Evolutionary conservation across 1,140 invertebrate species (phyloP), one percentile per base, ranked within the genome.

Genomic region (Pollicipes pollicipes): DNA sequence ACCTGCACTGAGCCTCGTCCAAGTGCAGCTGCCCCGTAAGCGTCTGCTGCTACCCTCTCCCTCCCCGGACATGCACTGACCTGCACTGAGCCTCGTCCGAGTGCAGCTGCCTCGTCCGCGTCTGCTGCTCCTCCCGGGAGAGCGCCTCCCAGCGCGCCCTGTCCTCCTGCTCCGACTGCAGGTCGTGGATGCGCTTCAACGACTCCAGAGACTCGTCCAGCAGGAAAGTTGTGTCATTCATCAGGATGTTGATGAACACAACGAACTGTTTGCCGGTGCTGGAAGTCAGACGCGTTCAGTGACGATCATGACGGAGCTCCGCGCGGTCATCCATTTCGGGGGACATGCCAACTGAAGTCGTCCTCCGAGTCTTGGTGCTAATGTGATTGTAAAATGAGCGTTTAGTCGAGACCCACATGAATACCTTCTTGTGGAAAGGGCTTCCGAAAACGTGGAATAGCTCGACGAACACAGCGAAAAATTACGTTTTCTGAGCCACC

Each of bases 171-270:
- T 88, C 77, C 76, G 92, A 90, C 81, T 98, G 95, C 1, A 93
- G 88, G 79, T 97, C 93, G 79, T 97, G 93, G 75, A 98, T 97
- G n/a, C 70, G 30, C 79, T 97, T 98, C 66, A 98, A 82, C 74
- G 92, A 91, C 79, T 96, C 91, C 24, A 97, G 81, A 78, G 93
- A 96, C 80, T 99, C 96, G 78, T 99, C 96, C 66, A 98, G 82
- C 58, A 98, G 83, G 80, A 97, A 99, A 37, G 95, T 98, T 16
- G 95, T 97, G 78, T 98, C 96, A 78, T 98, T 99, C 91, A 98
- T 98, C 67, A 98, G 81, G 94, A 98, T 98, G 79, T 99, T 99
- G 32, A 98, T 88, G 78, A 98, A 99, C 75, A 95, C 93, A 4
- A 97, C 92, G 81, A 98, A 98, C 79, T 97, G 91, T 74, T 91